These are phyloP conservation scores for Cassiopea andromeda DNA, from an alignment of 30 jellyfish, hydroid and myxozoan genomes.

Conservation along the genomic window DNA sequence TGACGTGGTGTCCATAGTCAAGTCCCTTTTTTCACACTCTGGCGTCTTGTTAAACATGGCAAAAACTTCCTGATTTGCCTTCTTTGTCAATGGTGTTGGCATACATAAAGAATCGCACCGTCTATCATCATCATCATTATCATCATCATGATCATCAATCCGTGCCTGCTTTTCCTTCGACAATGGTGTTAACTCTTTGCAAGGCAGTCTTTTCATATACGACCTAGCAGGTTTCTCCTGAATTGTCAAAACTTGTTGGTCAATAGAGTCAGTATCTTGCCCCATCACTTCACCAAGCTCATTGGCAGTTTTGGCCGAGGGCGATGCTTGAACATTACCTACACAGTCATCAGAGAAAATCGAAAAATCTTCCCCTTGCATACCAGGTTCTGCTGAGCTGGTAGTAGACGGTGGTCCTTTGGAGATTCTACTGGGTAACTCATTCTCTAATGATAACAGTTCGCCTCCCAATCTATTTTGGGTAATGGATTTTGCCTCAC, in stretches of 20 bases:
- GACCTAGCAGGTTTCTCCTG: not conserved
- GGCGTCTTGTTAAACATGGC: conserved; percentile 69
- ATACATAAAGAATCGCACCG: conserved; percentile 44
- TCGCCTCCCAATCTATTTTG: too few relatives aligned
- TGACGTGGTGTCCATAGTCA: conserved; percentile 19
- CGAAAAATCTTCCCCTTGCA: not conserved
- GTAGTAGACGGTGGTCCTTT: too few relatives aligned
- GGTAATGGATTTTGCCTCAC: too few relatives aligned
- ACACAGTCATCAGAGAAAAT: conserved; percentile 17
- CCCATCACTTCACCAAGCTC: not conserved
- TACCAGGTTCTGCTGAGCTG: too few relatives aligned
- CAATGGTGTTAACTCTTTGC: conserved; percentile 18
- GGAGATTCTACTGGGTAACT: too few relatives aligned
- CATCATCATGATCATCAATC: not conserved
- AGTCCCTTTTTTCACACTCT: conserved; percentile 56
- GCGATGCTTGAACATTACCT: not conserved
- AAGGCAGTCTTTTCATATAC: conserved; percentile 1
- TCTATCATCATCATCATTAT: not conserved
- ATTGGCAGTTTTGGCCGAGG: not conserved
- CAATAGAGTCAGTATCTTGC: not conserved
- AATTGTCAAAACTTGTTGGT: not conserved
- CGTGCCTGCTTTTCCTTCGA: conserved; percentile 11
- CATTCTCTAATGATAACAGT: too few relatives aligned
- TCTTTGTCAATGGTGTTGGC: conserved; percentile 70
- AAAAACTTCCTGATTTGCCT: conserved; percentile 50